A percentile compares a stretch with the other conserved stretches of the same genome.
These are phyloP conservation scores for Heterohyrax brucei DNA, from an alignment of 2,797 vertebrate genomes.

Conservation along the genomic window DNA sequence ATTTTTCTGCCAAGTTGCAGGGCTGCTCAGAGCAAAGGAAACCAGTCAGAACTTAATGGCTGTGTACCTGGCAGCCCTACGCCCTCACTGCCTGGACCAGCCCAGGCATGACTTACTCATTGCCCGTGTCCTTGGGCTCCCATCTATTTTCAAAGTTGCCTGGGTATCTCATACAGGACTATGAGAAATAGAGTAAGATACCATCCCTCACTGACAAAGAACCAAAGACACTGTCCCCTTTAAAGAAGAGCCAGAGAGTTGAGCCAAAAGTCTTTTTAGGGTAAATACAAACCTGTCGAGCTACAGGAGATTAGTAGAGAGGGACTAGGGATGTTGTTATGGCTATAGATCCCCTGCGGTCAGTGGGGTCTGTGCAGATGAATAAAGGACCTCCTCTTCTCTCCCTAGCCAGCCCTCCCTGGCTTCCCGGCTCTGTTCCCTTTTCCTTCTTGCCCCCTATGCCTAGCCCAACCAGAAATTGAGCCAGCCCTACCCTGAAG, in stretches of 20 bases:
- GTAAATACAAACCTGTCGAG: not conserved
- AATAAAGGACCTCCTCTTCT: not conserved
- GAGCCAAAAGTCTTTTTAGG: not conserved
- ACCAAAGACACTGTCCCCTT: constrained; percentile 1
- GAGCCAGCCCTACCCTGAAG: not conserved
- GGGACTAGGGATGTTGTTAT: not conserved
- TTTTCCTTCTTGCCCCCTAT: not conserved
- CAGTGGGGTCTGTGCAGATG: not conserved
- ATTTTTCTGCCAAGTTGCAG: not conserved
- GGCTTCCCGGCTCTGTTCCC: not conserved
- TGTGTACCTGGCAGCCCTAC: not conserved
- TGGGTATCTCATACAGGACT: not conserved
- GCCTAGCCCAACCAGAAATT: not conserved
- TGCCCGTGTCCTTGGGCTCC: not conserved
- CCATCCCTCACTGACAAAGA: not conserved
- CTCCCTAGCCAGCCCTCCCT: not conserved
- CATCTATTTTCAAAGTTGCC: not conserved
- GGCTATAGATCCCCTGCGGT: not conserved
- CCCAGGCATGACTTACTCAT: not conserved
- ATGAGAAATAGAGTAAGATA: not conserved
- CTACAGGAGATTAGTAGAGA: not conserved
- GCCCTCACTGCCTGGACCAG: not conserved
- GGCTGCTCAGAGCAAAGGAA: not conserved
- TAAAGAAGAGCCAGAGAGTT: not conserved
- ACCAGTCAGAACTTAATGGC: not conserved